Conservation (phyloP, 2,113 vertebrate genomes). For the Piprites chloris region DNA sequence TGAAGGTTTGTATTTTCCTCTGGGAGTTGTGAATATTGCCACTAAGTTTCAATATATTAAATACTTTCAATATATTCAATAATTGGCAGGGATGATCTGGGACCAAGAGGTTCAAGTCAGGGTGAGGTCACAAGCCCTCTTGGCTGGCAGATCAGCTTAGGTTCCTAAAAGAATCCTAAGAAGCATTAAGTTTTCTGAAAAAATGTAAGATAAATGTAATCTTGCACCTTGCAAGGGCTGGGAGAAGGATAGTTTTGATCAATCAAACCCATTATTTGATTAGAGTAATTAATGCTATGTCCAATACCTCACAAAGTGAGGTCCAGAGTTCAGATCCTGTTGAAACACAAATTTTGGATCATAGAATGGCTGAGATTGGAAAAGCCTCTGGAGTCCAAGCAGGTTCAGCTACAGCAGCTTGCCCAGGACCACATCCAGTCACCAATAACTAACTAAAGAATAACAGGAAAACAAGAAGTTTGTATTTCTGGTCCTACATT, state of each 20-base stretch:
- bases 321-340: neutral
- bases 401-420: neutral
- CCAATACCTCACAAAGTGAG: neutral
- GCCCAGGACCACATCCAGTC: neutral
- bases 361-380: neutral
- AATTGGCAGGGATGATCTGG: neutral
- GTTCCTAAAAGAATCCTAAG: neutral
- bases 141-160: neutral
- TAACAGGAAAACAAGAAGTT: neutral
- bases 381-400: neutral
- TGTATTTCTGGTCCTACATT: neutral
- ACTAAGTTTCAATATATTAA: neutral
- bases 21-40: neutral
- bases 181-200: neutral
- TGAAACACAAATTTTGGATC: neutral
- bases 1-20: neutral
- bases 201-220: neutral
- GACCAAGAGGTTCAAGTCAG: neutral
- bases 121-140: neutral
- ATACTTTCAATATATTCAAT: neutral
- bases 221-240: neutral
- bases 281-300: neutral
- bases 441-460: neutral
- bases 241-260: neutral
- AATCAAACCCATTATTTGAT: neutral